These are phyloP conservation scores for Germaria angustata DNA, from an alignment of 2,888 invertebrate species.

Conservation along the genomic window DNA sequence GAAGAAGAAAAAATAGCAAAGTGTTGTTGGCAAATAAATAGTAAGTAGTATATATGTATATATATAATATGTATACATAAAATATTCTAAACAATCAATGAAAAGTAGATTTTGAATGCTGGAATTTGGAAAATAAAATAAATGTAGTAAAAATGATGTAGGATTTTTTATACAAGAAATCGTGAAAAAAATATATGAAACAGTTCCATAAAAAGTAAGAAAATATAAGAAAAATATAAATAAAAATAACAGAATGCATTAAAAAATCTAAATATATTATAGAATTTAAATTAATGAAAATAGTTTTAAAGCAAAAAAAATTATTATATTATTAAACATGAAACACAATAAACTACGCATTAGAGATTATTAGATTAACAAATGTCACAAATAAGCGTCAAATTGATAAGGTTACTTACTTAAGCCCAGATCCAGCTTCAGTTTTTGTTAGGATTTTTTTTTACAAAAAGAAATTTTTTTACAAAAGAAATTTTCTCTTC, in stretches of 20 bases:
- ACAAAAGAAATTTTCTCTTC: too few relatives aligned
- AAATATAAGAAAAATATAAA: slow-evolving; percentile 17
- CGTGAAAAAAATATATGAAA: slow-evolving; percentile 25
- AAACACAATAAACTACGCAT: slow-evolving; percentile 39
- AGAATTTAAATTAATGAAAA: slow-evolving; percentile 5
- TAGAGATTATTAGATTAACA: slow-evolving; percentile 7
- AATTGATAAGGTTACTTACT: background rate
- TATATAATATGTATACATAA: slow-evolving; percentile 18
- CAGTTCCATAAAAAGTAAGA: slow-evolving; percentile 44
- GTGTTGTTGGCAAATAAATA: slow-evolving; percentile 60
- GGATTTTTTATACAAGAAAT: slow-evolving; percentile 56
- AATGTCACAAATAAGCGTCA: background rate
- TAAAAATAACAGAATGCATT: slow-evolving; percentile 9
- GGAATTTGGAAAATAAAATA: slow-evolving; percentile 19
- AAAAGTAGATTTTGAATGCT: slow-evolving; percentile 21
- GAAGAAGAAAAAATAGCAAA: too few relatives aligned
- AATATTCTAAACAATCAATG: slow-evolving; percentile 45
- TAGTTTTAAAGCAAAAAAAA: slow-evolving; percentile 24
- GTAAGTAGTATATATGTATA: slow-evolving; percentile 49
- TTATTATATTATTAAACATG: background rate
- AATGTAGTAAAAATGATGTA: slow-evolving; percentile 24
- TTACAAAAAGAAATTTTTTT: too few relatives aligned
- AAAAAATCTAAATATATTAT: slow-evolving; percentile 15
- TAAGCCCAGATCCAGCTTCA: too few relatives aligned
- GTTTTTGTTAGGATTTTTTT: too few relatives aligned